Evolutionary conservation across 2,113 vertebrate species (phyloP), one percentile per base, ranked within the genome.

Genomic region (Oryzias melastigma): DNA sequence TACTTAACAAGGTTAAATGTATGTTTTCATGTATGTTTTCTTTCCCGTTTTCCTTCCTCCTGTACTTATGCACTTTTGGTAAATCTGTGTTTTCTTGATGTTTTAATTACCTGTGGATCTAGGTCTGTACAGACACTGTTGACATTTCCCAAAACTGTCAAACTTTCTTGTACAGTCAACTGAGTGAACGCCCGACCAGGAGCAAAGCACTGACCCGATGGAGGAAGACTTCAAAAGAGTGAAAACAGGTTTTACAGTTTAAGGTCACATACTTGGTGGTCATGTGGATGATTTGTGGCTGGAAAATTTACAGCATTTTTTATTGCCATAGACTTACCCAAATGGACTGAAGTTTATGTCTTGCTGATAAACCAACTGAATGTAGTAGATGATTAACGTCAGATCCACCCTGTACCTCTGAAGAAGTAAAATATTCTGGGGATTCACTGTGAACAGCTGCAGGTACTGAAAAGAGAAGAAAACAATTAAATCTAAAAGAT

Each of bases 381-480:
- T 77, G 71, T 88, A 91, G 73, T 68, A 86, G n/a, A 44, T 0
- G 12, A 68, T 69, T 68, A 92, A 75, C 29, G 90, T 83, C 10
- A 14, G 7, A 0, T 86, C 75, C 29, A 85, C 40, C 6, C 0
- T 1, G 0, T 52, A 47, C 2, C 73, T 27, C 46, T 72, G 70
- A 58, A 93, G 47, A 22, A 91, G 84, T 14, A 77, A 78, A 0
- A 93, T 59, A 71, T 92, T 92, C 61, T 44, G 25, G 47, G 20
- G 69, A 71, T 93, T 80, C 14, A 78, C 74, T 0, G 85, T 75
- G 65, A 92, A 92, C 27, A 79, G 63, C 71, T 87, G 64, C 41
- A 93, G 58, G 0, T 56, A 51, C 91, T 92, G 61, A 29, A 68
- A 7, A 49, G 24, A 53, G 13, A 41, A 46, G 13, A 35, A 35